Conservation (phyloP, 2,797 vertebrate genomes). For the Knipowitschia caucasica region DNA sequence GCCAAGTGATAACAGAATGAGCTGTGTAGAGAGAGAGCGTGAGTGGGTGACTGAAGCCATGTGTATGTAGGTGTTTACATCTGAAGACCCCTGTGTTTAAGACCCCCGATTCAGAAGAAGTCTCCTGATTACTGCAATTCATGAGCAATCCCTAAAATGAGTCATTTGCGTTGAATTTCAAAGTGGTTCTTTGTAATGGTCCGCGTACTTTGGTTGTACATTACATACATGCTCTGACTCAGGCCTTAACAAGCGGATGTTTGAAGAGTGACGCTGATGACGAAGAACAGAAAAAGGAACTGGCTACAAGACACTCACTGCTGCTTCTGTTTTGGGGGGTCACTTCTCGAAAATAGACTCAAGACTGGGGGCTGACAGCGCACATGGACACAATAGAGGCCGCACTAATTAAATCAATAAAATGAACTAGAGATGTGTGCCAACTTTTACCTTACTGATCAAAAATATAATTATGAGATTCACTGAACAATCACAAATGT, state of each 20-base stretch:
- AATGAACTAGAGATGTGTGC: background rate
- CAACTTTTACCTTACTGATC: background rate
- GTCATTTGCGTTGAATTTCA: constrained; percentile 48
- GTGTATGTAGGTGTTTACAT: constrained; percentile 19
- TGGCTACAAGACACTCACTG: constrained; percentile 25
- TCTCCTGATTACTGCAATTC: constrained; percentile 39
- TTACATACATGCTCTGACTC: constrained; percentile 48
- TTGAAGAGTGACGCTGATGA: constrained; percentile 24
- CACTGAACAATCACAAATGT: too few relatives aligned
- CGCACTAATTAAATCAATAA: constrained; percentile 20
- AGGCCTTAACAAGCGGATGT: constrained; percentile 41
- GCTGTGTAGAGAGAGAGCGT: constrained; percentile 34
- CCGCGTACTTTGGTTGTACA: constrained; percentile 9
- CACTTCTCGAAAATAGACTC: constrained; percentile 55
- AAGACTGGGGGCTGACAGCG: constrained; percentile 41
- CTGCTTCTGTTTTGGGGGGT: constrained; percentile 53
- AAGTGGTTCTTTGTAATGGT: constrained; percentile 44
- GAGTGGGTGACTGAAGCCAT: constrained; percentile 38
- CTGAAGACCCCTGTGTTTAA: constrained; percentile 17
- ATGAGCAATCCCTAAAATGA: constrained; percentile 30
- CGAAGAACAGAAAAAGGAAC: constrained; percentile 30
- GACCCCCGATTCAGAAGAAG: constrained; percentile 39
- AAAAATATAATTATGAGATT: too few relatives aligned
- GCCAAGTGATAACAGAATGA: background rate
- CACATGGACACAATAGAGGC: constrained; percentile 53